phyloP scores from a whole-genome alignment of 2,797 vertebrate genomes.

The Chelon auratus region DNA sequence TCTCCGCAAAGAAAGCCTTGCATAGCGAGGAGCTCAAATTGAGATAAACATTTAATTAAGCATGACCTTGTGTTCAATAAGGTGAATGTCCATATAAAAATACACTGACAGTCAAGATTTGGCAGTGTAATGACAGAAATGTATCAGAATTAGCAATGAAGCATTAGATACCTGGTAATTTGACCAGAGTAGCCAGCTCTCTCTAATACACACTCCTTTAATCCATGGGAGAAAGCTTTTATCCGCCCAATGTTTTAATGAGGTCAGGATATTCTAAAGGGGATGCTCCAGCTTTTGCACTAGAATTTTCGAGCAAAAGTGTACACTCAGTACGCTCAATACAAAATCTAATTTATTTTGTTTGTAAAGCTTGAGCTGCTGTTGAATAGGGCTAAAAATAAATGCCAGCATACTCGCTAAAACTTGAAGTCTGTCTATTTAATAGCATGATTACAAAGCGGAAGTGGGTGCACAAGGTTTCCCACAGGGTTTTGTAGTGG shows the following conservation, averaged over 20 bases:
- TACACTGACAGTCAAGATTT: slow-evolving; percentile 63
- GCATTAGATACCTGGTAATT: slow-evolving; percentile 58
- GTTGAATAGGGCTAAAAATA: slow-evolving; percentile 37
- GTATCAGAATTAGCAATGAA: slow-evolving; percentile 55
- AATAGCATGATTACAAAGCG: slow-evolving; percentile 18
- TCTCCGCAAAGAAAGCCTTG: slow-evolving; percentile 72
- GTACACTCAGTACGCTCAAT: slow-evolving; percentile 25
- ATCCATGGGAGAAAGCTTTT: slow-evolving; percentile 71
- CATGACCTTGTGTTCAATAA: slow-evolving; percentile 78
- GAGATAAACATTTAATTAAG: slow-evolving; percentile 86
- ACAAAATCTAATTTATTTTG: slow-evolving; percentile 42
- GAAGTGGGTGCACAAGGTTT: slow-evolving; percentile 1
- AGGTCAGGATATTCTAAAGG: slow-evolving; percentile 75
- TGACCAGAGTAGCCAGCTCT: slow-evolving; percentile 62
- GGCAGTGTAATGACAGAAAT: slow-evolving; percentile 59
- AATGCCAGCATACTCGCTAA: slow-evolving; percentile 8
- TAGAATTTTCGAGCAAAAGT: slow-evolving; percentile 49
- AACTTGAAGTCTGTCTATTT: slow-evolving; percentile 29
- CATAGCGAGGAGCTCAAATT: slow-evolving; percentile 77
- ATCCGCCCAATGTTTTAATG: slow-evolving; percentile 75
- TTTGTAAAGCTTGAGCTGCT: slow-evolving; percentile 34
- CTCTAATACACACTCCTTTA: slow-evolving; percentile 65
- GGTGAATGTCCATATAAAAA: slow-evolving; percentile 48
- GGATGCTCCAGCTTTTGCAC: slow-evolving; percentile 55
- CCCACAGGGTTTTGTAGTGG: slow-evolving; percentile 12